Evolutionary conservation across 2,888 invertebrate species (phyloP).

Genomic region (Leptinotarsa rubiginosa): DNA sequence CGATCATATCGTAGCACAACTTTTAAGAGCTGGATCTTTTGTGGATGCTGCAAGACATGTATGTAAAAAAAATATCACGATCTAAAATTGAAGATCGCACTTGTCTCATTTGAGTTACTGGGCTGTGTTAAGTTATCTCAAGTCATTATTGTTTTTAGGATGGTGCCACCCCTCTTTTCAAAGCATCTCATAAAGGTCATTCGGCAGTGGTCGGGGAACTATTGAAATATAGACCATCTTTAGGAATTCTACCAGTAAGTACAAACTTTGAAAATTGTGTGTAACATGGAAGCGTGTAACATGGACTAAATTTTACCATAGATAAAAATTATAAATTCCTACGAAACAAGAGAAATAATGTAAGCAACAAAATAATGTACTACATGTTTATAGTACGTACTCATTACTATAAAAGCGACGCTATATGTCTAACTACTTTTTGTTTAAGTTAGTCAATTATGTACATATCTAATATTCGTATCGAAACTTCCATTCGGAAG

Average conservation of each 20-base stretch:
- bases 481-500: no score
- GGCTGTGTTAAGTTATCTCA: not conserved
- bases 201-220: constrained; percentile 86
- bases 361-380: no score
- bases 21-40: constrained; percentile 82
- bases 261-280: not conserved
- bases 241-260: constrained; percentile 84
- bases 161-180: constrained; percentile 94
- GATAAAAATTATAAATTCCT: no score
- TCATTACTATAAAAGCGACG: no score
- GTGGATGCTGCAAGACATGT: constrained; percentile 87
- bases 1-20: constrained; percentile 79
- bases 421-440: no score
- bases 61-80: constrained; percentile 46
- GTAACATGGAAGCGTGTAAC: no score
- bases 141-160: constrained; percentile 72
- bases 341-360: no score
- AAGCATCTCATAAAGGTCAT: constrained; percentile 95
- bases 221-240: constrained; percentile 83
- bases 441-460: no score
- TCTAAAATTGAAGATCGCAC: not conserved
- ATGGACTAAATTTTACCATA: no score
- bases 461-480: no score
- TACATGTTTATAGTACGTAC: no score
- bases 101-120: not conserved